Evolutionary conservation across 2,888 invertebrate genomes (phyloP).

Genomic region (Idaea dimidiata): DNA sequence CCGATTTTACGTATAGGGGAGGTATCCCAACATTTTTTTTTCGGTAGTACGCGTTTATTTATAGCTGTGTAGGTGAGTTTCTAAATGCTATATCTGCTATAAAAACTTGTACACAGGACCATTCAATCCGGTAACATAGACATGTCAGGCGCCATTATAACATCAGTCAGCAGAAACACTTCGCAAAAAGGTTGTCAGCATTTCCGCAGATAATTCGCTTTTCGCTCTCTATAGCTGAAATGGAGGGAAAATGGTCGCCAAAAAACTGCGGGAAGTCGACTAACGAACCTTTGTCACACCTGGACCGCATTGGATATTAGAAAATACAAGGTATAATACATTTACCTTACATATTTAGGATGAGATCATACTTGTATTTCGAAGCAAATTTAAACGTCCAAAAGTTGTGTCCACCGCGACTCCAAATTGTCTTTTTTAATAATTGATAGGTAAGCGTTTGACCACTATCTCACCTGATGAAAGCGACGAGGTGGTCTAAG

Average conservation of each 20-base stretch:
- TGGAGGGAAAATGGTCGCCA: slow-evolving; percentile 35
- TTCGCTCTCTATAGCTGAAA: slow-evolving; percentile 39
- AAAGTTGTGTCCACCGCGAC: no score
- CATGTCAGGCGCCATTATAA: slow-evolving; percentile 15
- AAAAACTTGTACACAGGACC: background rate
- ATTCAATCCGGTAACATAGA: slow-evolving; percentile 13
- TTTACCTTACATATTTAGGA: no score
- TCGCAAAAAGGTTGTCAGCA: slow-evolving; percentile 27
- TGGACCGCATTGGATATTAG: slow-evolving; percentile 26
- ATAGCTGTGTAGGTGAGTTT: no score
- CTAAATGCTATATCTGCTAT: background rate
- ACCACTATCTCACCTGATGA: no score
- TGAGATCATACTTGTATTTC: no score
- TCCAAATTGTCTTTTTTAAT: no score
- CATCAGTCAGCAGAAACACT: slow-evolving; percentile 13
- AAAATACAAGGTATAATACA: slow-evolving; percentile 16
- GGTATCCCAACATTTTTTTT: no score
- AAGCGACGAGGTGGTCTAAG: no score
- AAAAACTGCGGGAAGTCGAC: slow-evolving; percentile 23
- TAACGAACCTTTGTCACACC: slow-evolving; percentile 75
- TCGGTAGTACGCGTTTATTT: no score
- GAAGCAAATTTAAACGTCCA: no score
- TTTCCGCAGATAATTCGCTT: slow-evolving; percentile 28
- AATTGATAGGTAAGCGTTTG: no score
- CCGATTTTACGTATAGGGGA: no score